Base-by-base conservation (phyloP, 2,888 invertebrate species). In the Cheiracanthium punctorium region DNA sequence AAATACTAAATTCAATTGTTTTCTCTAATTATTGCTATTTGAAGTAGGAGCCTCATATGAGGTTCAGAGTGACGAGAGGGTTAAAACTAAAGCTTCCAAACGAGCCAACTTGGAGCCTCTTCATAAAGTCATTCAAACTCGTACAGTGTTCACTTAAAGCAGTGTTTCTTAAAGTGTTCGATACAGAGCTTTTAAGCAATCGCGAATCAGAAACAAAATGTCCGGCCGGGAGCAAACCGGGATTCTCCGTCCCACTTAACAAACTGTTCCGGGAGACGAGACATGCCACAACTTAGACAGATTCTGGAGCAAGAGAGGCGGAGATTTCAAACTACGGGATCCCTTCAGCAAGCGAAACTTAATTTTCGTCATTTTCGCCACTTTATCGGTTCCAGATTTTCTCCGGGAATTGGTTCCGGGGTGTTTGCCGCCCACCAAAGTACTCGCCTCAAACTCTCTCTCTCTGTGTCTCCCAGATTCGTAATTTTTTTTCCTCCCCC, bases 351-450 rank as follows among this genome's bases (percentile, higher is more conserved):
- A n/a, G 37, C 72, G 71, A 76, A 85, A 85, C 84, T 85, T 85
- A 85, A 85, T 85, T 85, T 85, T 85, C 84, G 69, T 79, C 84
- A 85, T 85, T 85, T 85, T 79, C 74, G 70, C 84, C 77, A 85
- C 37, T 85, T 85, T 85, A 85, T 85, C 84, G 84, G 84, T 79
- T 69, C 48, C 58, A 37, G 73, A 73, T 32, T n/a, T n/a, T 52
- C 24, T 20, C 72, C 37, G 84, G 79, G 84, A 85, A 85, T 85
- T 85, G 84, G 73, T 85, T 85, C 58, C 58, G 79, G 74, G 84
- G 79, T 85, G 41, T 79, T 85, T 85, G 79, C 84, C 84, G 84
- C 84, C 84, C 84, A 79, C 79, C 37, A 37, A n/a, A n/a, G n/a
- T n/a, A n/a, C n/a, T n/a, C 65, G 48, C 79, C 74, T 17, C 58